These are phyloP conservation scores for Axea sp. DNA, from an alignment of 2,888 invertebrate species.

Conservation along the genomic window DNA sequence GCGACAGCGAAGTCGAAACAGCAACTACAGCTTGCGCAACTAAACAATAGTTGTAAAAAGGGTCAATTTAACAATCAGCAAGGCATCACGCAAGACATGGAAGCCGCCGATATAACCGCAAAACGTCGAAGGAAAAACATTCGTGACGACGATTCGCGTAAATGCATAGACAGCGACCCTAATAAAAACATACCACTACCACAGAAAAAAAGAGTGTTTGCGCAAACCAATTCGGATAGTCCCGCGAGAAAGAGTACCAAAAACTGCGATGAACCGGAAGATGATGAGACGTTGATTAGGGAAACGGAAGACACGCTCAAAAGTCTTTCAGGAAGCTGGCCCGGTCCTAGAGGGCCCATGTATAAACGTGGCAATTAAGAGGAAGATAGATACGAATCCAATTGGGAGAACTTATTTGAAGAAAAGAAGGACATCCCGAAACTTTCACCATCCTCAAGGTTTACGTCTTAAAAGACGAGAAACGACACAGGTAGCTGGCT, in stretches of 20 bases:
- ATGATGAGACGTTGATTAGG: slow-evolving; percentile 90
- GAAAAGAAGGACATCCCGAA: slow-evolving; percentile 86
- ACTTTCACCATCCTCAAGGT: slow-evolving; percentile 84
- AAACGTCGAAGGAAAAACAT: slow-evolving; percentile 80
- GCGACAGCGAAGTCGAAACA: slow-evolving; percentile 73
- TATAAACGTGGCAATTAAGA: slow-evolving; percentile 83
- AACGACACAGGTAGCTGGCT: slow-evolving; percentile 83
- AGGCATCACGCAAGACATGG: slow-evolving; percentile 78
- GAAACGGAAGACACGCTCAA: slow-evolving; percentile 94
- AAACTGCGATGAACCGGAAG: slow-evolving; percentile 81
- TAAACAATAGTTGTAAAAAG: slow-evolving; percentile 70
- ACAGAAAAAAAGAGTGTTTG: slow-evolving; percentile 82
- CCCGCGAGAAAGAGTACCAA: slow-evolving; percentile 78
- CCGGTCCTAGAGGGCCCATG: slow-evolving; percentile 83
- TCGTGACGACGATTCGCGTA: slow-evolving; percentile 75
- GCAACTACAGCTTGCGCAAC: slow-evolving; percentile 67
- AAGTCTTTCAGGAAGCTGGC: slow-evolving; percentile 92
- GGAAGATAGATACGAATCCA: slow-evolving; percentile 85
- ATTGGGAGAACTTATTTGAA: slow-evolving; percentile 91
- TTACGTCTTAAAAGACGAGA: slow-evolving; percentile 82
- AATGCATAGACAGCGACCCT: slow-evolving; percentile 74
- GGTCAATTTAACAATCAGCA: slow-evolving; percentile 78
- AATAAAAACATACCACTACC: slow-evolving; percentile 80
- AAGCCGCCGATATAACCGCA: slow-evolving; percentile 80
- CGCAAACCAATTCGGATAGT: slow-evolving; percentile 79